A percentile compares a stretch with the other conserved stretches of the same genome.
These are phyloP conservation scores for Andrena cerasifolii DNA, from an alignment of 1,140 invertebrate species.

Conservation along the genomic window DNA sequence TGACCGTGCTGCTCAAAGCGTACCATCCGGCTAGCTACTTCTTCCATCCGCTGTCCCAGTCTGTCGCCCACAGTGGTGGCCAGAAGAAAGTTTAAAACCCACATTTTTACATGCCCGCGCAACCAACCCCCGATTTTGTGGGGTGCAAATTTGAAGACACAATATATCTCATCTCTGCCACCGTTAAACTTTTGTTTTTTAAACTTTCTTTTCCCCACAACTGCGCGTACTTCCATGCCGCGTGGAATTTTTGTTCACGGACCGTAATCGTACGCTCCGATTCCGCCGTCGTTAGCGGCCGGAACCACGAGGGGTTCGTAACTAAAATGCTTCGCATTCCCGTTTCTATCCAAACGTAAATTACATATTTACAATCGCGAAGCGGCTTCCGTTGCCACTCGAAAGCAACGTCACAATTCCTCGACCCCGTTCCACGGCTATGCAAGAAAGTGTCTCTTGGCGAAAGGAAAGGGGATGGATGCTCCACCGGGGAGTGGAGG, in stretches of 20 bases:
- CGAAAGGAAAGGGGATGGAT: not conserved
- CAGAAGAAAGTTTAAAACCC: too few species aligned
- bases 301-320: not conserved
- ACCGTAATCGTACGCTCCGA: not conserved
- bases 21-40: not conserved
- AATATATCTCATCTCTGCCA: too few species aligned
- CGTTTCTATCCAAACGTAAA: slow-evolving; percentile 59
- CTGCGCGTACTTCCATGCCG: too few species aligned
- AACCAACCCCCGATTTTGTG: too few species aligned
- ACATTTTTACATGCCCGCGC: too few species aligned
- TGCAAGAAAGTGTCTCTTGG: not conserved
- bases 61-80: not conserved
- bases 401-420: slow-evolving; percentile 43
- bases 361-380: slow-evolving; percentile 76
- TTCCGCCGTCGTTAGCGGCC: not conserved
- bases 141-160: too few species aligned
- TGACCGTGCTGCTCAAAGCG: not conserved
- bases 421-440: slow-evolving; percentile 32
- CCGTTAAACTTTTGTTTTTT: not conserved
- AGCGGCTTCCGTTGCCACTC: slow-evolving; percentile 47
- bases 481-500: not conserved
- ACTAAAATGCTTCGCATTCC: slow-evolving; percentile 18
- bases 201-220: too few species aligned
- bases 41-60: not conserved
- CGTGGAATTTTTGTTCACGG: not conserved